Conservation (phyloP, 2,888 invertebrate genomes). For the Cantharis rufa region DNA sequence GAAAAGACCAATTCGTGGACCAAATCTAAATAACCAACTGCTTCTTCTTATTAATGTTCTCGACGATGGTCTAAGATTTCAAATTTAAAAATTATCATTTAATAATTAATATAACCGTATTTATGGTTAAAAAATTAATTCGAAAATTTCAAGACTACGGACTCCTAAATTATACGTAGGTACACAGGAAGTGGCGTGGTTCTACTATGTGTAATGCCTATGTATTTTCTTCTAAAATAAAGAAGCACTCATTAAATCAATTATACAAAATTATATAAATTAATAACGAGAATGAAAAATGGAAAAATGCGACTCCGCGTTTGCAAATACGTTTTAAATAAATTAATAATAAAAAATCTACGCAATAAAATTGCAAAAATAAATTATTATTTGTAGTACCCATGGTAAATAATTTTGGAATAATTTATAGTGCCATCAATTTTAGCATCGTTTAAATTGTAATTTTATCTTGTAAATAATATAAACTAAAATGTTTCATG, state of each 20-base stretch:
- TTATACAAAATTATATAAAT: not conserved
- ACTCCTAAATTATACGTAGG: constrained; percentile 12
- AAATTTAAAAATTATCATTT: constrained; percentile 1
- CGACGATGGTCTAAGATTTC: constrained; percentile 16
- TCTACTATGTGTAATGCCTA: not conserved
- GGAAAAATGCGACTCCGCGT: not conserved
- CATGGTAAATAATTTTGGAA: not conserved
- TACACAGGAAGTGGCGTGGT: constrained; percentile 10
- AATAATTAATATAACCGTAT: constrained; percentile 17
- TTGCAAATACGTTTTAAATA: not conserved
- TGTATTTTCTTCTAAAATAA: not conserved
- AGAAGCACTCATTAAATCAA: not conserved
- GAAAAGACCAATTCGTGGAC: constrained; percentile 14
- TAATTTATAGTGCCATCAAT: not conserved
- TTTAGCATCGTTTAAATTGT: not conserved
- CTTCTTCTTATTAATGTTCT: constrained; percentile 16
- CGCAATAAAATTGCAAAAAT: not conserved
- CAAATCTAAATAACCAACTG: constrained; percentile 13
- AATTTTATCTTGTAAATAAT: not conserved
- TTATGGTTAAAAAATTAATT: not conserved
- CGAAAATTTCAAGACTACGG: not conserved
- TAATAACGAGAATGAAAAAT: not conserved
- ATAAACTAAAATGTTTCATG: not conserved
- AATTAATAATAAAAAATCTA: not conserved
- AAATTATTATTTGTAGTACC: not conserved